Conservation (phyloP, 2,888 invertebrate genomes). For the Pseudoips prasinana region DNA sequence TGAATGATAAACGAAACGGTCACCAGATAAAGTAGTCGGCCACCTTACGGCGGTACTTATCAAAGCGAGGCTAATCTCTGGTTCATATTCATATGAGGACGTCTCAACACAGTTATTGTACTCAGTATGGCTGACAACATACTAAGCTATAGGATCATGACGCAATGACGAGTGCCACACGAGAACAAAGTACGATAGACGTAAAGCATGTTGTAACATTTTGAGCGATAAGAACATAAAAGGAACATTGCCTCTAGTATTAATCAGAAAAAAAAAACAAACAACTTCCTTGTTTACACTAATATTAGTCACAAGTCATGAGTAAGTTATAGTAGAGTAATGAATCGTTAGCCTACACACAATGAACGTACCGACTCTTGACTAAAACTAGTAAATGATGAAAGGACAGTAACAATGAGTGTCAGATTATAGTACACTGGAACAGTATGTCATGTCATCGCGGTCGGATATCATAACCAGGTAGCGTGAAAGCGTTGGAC, state of each 20-base stretch:
- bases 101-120: constrained; percentile 55
- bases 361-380: too few species aligned
- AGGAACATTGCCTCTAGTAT: constrained; percentile 17
- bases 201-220: constrained; percentile 6
- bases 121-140: constrained; percentile 23
- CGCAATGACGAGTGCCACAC: constrained; percentile 9
- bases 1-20: constrained; percentile 43
- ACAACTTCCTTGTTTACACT: constrained; percentile 2
- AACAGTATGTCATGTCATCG: constrained; percentile 65
- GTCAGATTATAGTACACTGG: constrained; percentile 29
- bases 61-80: constrained; percentile 51
- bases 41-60: constrained; percentile 41
- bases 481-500: constrained; percentile 68
- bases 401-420: constrained; percentile 37
- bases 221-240: constrained; percentile 23
- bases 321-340: too few species aligned
- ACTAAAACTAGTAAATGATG: constrained; percentile 19
- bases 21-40: constrained; percentile 47
- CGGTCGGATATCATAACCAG: constrained; percentile 63
- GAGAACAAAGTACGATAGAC: constrained; percentile 1
- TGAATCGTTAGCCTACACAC: too few species aligned
- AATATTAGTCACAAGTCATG: too few species aligned
- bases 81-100: constrained; percentile 52
- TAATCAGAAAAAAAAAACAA: constrained; percentile 14
- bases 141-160: constrained; percentile 35